Evolutionary conservation across 2,888 invertebrate genomes (phyloP).

Genomic region (Gasteruption jaculator): DNA sequence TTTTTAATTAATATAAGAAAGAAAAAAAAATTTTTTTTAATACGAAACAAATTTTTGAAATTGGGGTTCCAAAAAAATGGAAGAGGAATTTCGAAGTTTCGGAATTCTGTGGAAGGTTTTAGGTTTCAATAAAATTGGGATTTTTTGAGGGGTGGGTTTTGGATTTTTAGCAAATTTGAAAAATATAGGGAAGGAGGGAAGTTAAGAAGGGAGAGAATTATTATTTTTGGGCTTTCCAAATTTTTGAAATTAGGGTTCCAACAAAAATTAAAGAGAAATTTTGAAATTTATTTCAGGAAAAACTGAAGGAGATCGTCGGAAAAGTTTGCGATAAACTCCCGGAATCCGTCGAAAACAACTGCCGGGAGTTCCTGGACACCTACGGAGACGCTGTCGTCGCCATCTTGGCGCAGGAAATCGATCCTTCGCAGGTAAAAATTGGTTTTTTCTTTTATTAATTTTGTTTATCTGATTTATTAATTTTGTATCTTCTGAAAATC

Average conservation of each 20-base stretch:
- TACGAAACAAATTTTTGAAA: no score
- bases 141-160: conserved; percentile 6
- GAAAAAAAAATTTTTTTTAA: no score
- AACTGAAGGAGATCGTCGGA: conserved; percentile 65
- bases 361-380: conserved; percentile 69
- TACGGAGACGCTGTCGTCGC: conserved; percentile 80
- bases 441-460: background rate
- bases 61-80: no score
- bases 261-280: no score
- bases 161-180: background rate
- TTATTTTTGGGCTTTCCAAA: no score
- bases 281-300: conserved; percentile 57
- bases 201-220: no score
- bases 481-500: conserved; percentile 1
- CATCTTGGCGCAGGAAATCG: conserved; percentile 72
- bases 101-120: no score
- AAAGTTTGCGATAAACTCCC: conserved; percentile 70
- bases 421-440: conserved; percentile 62
- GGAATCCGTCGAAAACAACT: conserved; percentile 59
- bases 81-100: no score
- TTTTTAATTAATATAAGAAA: background rate
- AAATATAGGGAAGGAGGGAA: no score
- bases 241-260: no score
- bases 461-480: conserved; percentile 4
- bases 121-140: no score